phyloP scores from a whole-genome alignment of 2,888 invertebrate species.

The Tanaodytes sp. region DNA sequence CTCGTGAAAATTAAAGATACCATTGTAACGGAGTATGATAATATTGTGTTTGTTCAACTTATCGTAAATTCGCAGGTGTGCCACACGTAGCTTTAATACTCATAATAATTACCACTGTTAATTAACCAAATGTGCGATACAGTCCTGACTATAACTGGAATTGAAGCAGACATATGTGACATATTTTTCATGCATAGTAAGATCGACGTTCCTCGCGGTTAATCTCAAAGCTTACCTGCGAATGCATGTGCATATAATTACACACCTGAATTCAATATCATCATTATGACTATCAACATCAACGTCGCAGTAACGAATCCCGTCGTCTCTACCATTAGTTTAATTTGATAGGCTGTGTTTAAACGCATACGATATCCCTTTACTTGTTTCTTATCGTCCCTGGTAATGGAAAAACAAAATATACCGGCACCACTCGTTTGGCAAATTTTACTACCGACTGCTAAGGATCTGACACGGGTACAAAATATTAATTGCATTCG shows the following conservation, averaged over 20 bases:
- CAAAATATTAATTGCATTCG: too few relatives aligned
- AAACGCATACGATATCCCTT: slow-evolving; percentile 12
- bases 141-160: slow-evolving; percentile 19
- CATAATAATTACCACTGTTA: slow-evolving; percentile 4
- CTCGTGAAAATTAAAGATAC: too few relatives aligned
- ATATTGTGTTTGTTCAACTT: slow-evolving; percentile 9
- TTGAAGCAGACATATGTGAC: slow-evolving; percentile 28
- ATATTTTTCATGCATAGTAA: slow-evolving; percentile 23
- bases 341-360: slow-evolving; percentile 34
- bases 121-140: slow-evolving; percentile 18
- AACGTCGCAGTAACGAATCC: slow-evolving; percentile 16
- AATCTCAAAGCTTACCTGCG: slow-evolving; percentile 32
- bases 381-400: slow-evolving; percentile 27
- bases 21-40: too few relatives aligned
- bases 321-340: slow-evolving; percentile 23
- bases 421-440: too few relatives aligned
- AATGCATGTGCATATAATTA: slow-evolving; percentile 34
- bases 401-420: too few relatives aligned
- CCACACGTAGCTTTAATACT: not conserved
- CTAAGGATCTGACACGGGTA: too few relatives aligned
- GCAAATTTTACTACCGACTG: too few relatives aligned
- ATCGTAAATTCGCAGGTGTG: not conserved
- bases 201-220: slow-evolving; percentile 22
- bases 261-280: slow-evolving; percentile 23
- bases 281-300: slow-evolving; percentile 40